A percentile compares a stretch with the other conserved stretches of the same genome.
phyloP scores from a whole-genome alignment of 1,140 invertebrate species.

The Trypoxylus dichotomus region DNA sequence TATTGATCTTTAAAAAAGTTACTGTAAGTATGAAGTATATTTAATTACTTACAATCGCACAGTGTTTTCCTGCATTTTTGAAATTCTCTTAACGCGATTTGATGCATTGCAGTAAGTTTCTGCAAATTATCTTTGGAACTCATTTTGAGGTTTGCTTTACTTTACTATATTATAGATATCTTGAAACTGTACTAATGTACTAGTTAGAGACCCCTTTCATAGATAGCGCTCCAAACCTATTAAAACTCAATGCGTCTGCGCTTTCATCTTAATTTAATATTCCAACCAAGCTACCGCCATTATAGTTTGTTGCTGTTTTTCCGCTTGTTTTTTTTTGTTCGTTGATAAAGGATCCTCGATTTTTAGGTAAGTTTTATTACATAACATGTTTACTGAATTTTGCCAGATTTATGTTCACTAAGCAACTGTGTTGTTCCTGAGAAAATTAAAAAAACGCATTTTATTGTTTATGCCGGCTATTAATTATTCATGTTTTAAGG shows the following conservation, averaged over 20 bases:
- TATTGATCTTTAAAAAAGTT: too few species aligned
- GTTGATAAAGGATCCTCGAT: background rate
- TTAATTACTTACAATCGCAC: background rate
- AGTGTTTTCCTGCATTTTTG: background rate
- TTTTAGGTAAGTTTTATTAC: conserved; percentile 14
- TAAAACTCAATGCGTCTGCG: background rate
- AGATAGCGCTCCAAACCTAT: background rate
- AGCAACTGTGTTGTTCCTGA: background rate
- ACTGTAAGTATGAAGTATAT: too few species aligned
- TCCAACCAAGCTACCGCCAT: conserved; percentile 20
- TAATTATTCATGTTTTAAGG: conserved; percentile 5
- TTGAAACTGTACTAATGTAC: background rate
- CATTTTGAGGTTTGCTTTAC: background rate
- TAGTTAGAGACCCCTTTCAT: background rate
- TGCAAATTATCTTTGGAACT: background rate
- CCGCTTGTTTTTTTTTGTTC: conserved; percentile 15
- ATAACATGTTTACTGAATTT: background rate
- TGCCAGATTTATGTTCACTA: background rate
- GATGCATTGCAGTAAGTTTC: background rate
- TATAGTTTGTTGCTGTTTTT: conserved; percentile 21
- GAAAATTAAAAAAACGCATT: background rate
- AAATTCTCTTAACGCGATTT: background rate
- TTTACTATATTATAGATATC: background rate
- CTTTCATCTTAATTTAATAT: conserved; percentile 8
- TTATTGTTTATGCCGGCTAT: conserved; percentile 11